Conservation (phyloP, 2,888 invertebrate genomes). For the Ophioninae sp. region DNA sequence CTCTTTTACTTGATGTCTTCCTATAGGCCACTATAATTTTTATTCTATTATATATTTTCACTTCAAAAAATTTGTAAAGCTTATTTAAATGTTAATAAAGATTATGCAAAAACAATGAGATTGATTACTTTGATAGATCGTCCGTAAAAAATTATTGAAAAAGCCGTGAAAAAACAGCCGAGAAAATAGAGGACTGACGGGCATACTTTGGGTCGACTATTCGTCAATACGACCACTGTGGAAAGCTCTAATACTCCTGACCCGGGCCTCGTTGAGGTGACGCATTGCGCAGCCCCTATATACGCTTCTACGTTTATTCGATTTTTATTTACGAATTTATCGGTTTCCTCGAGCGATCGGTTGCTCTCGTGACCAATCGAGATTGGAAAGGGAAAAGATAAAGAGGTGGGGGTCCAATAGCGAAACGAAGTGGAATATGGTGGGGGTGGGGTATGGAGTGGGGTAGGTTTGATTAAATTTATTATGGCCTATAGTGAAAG, state of each 20-base stretch:
- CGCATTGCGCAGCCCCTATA: conserved; percentile 56
- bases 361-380: conserved; percentile 49
- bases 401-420: neutral
- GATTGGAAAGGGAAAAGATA: neutral
- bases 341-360: conserved; percentile 47
- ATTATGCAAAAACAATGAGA: too few relatives aligned
- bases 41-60: too few relatives aligned
- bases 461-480: neutral
- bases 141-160: too few relatives aligned
- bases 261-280: conserved; percentile 27
- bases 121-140: too few relatives aligned
- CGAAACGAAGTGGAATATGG: neutral
- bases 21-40: too few relatives aligned
- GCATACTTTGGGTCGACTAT: conserved; percentile 35
- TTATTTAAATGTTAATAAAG: too few relatives aligned
- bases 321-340: conserved; percentile 54
- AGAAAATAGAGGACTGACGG: too few relatives aligned
- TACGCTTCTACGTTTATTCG: conserved; percentile 39
- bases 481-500: neutral
- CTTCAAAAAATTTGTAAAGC: too few relatives aligned
- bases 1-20: too few relatives aligned
- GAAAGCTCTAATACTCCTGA: conserved; percentile 24
- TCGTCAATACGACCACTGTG: conserved; percentile 58
- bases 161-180: too few relatives aligned
- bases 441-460: neutral